Conservation (phyloP, 2,113 vertebrate genomes). For the Petrocephalus zakoni region DNA sequence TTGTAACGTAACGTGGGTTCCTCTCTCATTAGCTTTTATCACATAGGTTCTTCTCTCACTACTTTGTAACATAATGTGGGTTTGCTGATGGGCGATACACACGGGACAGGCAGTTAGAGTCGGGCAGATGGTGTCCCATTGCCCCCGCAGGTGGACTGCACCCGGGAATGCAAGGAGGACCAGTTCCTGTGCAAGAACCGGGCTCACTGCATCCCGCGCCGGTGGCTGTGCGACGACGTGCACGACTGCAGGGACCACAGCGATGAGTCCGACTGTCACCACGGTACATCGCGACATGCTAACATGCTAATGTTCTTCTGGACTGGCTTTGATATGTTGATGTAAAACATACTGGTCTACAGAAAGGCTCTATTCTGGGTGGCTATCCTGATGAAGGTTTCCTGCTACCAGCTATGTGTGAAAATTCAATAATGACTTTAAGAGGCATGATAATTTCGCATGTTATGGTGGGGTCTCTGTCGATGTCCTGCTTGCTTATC, state of each 20-base stretch:
- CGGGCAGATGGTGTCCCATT: background rate
- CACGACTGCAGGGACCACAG: conserved; percentile 92
- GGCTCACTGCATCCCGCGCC: conserved; percentile 84
- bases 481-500: background rate
- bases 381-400: background rate
- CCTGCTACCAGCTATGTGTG: background rate
- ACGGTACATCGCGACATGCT: conserved; percentile 44
- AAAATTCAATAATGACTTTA: background rate
- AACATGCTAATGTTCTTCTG: background rate
- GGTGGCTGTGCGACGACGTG: conserved; percentile 89
- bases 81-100: background rate
- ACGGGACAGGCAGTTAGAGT: background rate
- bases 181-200: conserved; percentile 88
- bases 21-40: too few relatives aligned
- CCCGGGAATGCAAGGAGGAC: conserved; percentile 85
- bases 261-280: conserved; percentile 84
- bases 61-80: background rate
- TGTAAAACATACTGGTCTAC: background rate
- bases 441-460: background rate
- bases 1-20: too few relatives aligned
- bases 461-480: background rate
- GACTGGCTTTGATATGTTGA: background rate
- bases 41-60: too few relatives aligned
- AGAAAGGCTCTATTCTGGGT: background rate
- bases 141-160: conserved; percentile 77